Evolutionary conservation across 2,888 invertebrate genomes (phyloP), one percentile per base, ranked within the genome.

Genomic region (Napeogenes sylphis): DNA sequence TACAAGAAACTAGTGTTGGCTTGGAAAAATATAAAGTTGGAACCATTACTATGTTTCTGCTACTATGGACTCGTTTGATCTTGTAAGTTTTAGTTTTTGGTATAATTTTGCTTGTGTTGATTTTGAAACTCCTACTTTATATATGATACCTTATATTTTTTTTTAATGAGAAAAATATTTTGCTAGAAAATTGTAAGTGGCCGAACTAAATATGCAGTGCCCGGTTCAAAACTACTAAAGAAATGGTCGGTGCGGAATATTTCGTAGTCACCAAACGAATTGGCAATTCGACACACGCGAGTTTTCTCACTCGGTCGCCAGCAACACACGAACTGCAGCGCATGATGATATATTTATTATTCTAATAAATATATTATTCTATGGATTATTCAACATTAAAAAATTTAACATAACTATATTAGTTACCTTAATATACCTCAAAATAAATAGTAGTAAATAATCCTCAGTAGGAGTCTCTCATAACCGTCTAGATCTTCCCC

Each of bases 21-120:
- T 78, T 76, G 77, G 79, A 81, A 82, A 84, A 82, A 79, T 83
- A 81, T 78, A 70, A 72, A 71, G 77, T 75, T 76, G 74, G 72
- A 68, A 62, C 63, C 68, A 58, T 62, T 66, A 55, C 55, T 38
- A 33, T 42, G 58, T 32, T 14, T 6, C 55, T 38, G 35, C 4
- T 35, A 35, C 6, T 35, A 35, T 5, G 6, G 6, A 35, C 6
- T 35, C 6, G 4, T 4, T 35, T 35, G 4, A 35, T 5, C 35
- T 5, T 4, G 6, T 5, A 35, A 35, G 35, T 35, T 35, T 35
- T 35, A 35, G 35, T 35, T 35, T 35, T 35, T 35, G 4, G 4
- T 35, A 35, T 5, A 5, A 35, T 35, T 35, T 35, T 35, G 35
- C 6, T 35, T 35, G 6, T 5, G 6, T 5, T 5, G 6, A 35